Evolutionary conservation across 2,113 vertebrate genomes (phyloP).

Genomic region (Sinosuthora webbiana): DNA sequence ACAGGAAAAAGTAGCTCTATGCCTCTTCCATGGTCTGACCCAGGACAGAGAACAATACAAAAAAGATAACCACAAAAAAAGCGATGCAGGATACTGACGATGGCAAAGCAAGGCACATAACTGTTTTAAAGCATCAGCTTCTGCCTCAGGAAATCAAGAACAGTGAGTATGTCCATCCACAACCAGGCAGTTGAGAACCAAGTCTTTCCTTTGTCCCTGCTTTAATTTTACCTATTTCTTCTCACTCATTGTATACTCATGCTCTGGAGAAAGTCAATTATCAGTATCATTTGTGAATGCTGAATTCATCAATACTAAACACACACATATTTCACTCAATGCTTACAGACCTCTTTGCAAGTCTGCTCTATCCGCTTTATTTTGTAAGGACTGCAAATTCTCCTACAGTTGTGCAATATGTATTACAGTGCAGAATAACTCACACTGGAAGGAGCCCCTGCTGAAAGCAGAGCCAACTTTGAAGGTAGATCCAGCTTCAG

Average conservation of each 20-base stretch:
- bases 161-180: accelerated
- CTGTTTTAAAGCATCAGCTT: neutral
- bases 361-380: neutral
- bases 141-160: neutral
- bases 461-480: neutral
- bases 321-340: neutral
- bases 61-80: neutral
- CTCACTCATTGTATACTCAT: accelerated
- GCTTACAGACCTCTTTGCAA: neutral
- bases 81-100: neutral
- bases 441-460: neutral
- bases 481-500: neutral
- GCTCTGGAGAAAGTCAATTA: neutral
- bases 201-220: neutral
- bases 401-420: neutral
- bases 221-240: neutral
- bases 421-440: neutral
- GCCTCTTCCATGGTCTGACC: neutral
- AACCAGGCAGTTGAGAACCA: neutral
- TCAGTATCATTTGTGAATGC: neutral
- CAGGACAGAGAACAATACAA: neutral
- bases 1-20: neutral
- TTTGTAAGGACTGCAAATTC: neutral
- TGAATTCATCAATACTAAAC: neutral
- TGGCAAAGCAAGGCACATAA: neutral